Base-by-base conservation (phyloP, 2,113 vertebrate genomes). In the Polyodon spathula region DNA sequence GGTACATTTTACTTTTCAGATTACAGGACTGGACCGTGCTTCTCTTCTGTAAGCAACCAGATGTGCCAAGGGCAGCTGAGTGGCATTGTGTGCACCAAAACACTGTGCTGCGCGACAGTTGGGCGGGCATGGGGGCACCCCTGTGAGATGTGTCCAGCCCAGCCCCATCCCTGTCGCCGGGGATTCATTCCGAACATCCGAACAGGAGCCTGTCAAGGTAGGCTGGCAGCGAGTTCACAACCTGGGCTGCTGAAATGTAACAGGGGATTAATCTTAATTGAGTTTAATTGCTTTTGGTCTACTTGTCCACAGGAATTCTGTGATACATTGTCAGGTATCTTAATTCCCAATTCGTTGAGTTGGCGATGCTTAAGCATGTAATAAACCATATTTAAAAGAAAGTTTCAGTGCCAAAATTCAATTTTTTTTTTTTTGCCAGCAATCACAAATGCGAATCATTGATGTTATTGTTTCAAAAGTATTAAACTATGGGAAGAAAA, bases 61-160 rank as follows among this genome's bases (percentile, higher is more conserved):
- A 98, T 99, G 96, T 99, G 96, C 81, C 96, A 99, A 68, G 95
- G 95, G 27, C 95, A 98, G 80, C 84, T 99, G 71, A 93, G 90
- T 0, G 95, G 96, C 52, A 98, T 99, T 9, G 95, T 98, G 58
- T 99, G 96, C 85, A 99, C 96, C 7, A 99, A 99, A 78, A 93
- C 92, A 0, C 81, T 99, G 60, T 99, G 96, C 82, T 98, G 96
- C 48, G 96, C 96, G 40, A 99, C 96, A 0, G 93, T 99, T 1
- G 95, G 96, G 51, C 83, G 96, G 67, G 95, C 96, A 0, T 97
- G 96, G 96, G 96, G 96, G 71, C 96, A 99, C 73, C 96, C 96
- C 37, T 99, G 96, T 27, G 96, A 99, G 66, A 96, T 98, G 91
- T 99, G 96, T 62, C 96, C 95, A 0, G 93, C 94, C 56, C 96